These are phyloP conservation scores for Enteromius afrohamiltoni DNA, from an alignment of 2,797 vertebrate species.

Conservation along the genomic window DNA sequence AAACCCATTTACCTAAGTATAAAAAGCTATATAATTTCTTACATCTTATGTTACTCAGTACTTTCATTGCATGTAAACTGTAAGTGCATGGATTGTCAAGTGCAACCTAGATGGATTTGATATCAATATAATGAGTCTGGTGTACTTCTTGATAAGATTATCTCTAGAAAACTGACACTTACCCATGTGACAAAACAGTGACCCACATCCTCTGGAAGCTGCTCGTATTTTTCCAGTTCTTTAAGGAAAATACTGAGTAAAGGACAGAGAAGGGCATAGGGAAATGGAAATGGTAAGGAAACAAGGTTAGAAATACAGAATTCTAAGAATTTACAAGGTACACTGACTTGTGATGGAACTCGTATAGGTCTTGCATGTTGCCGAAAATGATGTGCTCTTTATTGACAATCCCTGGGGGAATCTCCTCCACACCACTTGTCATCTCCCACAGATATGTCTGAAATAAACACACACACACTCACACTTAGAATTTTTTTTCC, in stretches of 20 bases:
- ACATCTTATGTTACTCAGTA: background rate
- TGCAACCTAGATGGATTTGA: background rate
- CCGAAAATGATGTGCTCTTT: slow-evolving; percentile 99
- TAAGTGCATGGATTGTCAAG: background rate
- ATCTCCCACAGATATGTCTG: slow-evolving; percentile 99
- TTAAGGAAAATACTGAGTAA: slow-evolving; percentile 92
- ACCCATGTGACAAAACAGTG: slow-evolving; percentile 99
- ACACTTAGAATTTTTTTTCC: background rate
- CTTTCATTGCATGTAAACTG: background rate
- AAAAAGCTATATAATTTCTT: background rate
- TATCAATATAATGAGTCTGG: background rate
- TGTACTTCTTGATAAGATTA: background rate
- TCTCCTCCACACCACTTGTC: slow-evolving; percentile 97
- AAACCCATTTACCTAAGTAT: background rate
- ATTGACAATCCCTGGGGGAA: slow-evolving; percentile 95
- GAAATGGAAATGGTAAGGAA: background rate
- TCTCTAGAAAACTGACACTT: slow-evolving; percentile 80
- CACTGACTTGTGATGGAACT: slow-evolving; percentile 98
- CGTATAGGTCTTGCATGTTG: slow-evolving; percentile 98
- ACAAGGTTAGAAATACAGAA: background rate
- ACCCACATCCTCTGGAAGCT: slow-evolving; percentile 96
- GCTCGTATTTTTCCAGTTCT: slow-evolving; percentile 97
- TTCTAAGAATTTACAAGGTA: background rate
- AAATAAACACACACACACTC: slow-evolving; percentile 18
- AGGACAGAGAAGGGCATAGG: background rate